Conservation (phyloP, 2,797 vertebrate species). For the Lacerta viridis region DNA sequence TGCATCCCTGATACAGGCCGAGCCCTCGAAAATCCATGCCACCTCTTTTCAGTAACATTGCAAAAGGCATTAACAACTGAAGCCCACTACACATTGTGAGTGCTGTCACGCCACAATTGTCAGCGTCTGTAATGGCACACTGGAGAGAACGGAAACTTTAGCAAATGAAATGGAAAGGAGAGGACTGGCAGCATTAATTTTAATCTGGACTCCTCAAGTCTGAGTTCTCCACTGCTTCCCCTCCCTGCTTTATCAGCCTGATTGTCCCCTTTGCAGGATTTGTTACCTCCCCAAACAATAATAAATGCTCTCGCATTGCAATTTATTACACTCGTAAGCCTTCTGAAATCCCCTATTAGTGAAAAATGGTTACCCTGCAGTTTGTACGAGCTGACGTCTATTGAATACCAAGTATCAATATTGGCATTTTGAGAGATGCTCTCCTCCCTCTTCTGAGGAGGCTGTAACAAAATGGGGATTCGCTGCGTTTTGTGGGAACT, state of each 20-base stretch:
- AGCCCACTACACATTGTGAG: neutral
- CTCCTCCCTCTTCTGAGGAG: conserved; percentile 4
- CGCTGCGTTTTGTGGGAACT: neutral
- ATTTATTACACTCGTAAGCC: conserved; percentile 71
- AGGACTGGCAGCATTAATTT: conserved; percentile 58
- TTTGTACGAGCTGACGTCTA: conserved; percentile 60
- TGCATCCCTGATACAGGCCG: too few relatives aligned
- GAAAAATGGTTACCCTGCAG: conserved; percentile 50
- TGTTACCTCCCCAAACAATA: conserved; percentile 65
- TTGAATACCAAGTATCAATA: conserved; percentile 51
- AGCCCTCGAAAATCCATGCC: neutral
- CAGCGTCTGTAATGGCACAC: accelerated
- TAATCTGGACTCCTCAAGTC: conserved; percentile 57
- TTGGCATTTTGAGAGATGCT: conserved; percentile 11
- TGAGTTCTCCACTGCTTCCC: conserved; percentile 37
- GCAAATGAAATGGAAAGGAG: conserved; percentile 45
- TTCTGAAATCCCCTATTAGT: conserved; percentile 73
- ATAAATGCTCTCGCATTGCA: conserved; percentile 60
- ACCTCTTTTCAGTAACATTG: too few relatives aligned
- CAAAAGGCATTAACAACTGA: neutral
- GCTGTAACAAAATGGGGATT: neutral
- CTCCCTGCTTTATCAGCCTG: conserved; percentile 48
- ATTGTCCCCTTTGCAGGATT: conserved; percentile 71
- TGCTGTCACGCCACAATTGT: neutral
- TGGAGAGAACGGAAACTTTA: conserved; percentile 28